A percentile compares a stretch with the other conserved stretches of the same genome.
Evolutionary conservation across 2,797 vertebrate species (phyloP).

Genomic region (Momotus momota): DNA sequence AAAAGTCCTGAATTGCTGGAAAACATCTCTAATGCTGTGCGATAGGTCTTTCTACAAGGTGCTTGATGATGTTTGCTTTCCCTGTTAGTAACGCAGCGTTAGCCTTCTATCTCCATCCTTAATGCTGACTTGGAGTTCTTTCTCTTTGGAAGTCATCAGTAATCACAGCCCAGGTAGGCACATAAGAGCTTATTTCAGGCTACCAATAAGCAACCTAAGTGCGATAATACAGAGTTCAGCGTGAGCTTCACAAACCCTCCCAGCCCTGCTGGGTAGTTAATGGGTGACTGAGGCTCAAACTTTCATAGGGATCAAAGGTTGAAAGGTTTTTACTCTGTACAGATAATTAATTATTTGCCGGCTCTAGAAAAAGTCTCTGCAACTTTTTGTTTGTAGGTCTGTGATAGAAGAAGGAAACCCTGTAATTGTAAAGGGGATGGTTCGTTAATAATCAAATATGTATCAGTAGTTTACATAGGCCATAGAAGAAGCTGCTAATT

Average conservation of each 20-base stretch:
- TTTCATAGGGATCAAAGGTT: not conserved
- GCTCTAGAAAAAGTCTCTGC: not conserved
- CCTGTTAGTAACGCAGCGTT: not conserved
- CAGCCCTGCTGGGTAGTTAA: not conserved
- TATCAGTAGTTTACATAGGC: not conserved
- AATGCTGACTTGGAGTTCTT: not conserved
- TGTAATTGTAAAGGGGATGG: fast-evolving
- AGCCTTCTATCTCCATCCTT: not conserved
- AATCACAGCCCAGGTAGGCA: not conserved
- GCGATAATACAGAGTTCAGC: not conserved
- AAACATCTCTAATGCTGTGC: not conserved
- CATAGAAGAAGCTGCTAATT: not conserved
- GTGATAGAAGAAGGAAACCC: not conserved
- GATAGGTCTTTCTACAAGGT: not conserved
- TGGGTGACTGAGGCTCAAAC: not conserved
- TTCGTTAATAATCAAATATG: not conserved
- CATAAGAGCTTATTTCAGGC: not conserved
- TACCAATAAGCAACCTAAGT: not conserved
- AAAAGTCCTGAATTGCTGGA: not conserved
- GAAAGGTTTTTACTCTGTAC: not conserved
- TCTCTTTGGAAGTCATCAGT: not conserved
- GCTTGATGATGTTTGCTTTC: not conserved
- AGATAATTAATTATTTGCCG: not conserved
- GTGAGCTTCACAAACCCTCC: not conserved
- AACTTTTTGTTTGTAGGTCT: not conserved